Evolutionary conservation across 2,113 vertebrate genomes (phyloP).

Genomic region (Eleginops maclovinus): DNA sequence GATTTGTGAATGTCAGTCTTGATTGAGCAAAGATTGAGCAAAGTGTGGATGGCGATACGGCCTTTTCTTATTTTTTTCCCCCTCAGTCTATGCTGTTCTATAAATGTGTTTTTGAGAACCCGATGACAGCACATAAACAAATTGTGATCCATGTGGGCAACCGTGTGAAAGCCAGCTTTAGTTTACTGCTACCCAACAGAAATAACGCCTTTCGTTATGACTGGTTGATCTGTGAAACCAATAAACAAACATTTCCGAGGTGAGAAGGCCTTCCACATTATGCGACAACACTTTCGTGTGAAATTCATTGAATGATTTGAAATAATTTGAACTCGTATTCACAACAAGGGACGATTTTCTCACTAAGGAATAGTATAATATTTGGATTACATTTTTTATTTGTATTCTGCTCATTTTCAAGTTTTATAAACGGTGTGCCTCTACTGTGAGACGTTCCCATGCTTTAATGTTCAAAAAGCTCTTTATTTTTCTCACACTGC

Average conservation of each 20-base stretch:
- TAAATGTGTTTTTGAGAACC: background rate
- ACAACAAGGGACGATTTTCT: background rate
- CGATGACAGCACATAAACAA: background rate
- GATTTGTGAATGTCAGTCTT: conserved; percentile 32
- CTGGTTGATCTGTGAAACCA: conserved; percentile 8
- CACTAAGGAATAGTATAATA: background rate
- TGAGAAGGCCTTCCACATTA: background rate
- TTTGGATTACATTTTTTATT: too few species aligned
- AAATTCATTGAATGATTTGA: background rate
- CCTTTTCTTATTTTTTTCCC: background rate
- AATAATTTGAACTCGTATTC: background rate
- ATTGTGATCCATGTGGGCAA: background rate
- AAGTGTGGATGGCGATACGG: background rate
- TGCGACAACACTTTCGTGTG: background rate
- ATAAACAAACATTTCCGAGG: conserved; percentile 10
- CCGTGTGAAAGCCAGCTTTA: background rate
- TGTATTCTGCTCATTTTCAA: too few species aligned
- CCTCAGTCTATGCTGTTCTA: background rate
- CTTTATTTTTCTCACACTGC: too few species aligned
- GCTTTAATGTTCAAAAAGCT: too few species aligned
- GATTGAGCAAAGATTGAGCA: background rate
- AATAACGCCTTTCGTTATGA: conserved; percentile 8
- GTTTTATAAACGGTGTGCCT: too few species aligned
- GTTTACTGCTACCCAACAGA: conserved; percentile 20
- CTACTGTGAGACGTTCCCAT: too few species aligned